Conservation (phyloP, 2,888 invertebrate species). For the Xanthorhoe designata region DNA sequence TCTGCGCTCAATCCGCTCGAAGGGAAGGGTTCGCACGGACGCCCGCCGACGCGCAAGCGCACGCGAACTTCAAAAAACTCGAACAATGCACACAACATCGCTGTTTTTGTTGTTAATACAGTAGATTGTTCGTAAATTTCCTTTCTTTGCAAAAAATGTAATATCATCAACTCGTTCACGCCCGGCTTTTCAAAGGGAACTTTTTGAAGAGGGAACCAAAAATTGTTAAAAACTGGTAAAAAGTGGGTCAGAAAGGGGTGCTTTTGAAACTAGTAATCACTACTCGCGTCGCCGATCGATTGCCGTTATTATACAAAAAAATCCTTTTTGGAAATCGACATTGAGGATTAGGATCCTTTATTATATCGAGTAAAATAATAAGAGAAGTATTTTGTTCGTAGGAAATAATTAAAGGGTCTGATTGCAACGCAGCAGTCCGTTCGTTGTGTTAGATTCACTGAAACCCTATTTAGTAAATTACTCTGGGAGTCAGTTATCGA, state of each 20-base stretch:
- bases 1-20: slow-evolving; percentile 72
- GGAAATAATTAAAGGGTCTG: slow-evolving; percentile 58
- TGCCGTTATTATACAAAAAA: slow-evolving; percentile 82
- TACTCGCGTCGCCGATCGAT: slow-evolving; percentile 78
- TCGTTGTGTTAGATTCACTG: slow-evolving; percentile 4
- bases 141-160: slow-evolving; percentile 80
- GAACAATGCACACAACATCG: slow-evolving; percentile 78
- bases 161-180: slow-evolving; percentile 86
- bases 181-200: slow-evolving; percentile 83
- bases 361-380: slow-evolving; percentile 66
- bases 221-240: slow-evolving; percentile 83
- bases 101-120: slow-evolving; percentile 84
- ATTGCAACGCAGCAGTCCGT: slow-evolving; percentile 22
- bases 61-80: slow-evolving; percentile 82
- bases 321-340: slow-evolving; percentile 67
- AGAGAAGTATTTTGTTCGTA: slow-evolving; percentile 57
- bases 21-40: slow-evolving; percentile 80
- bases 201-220: slow-evolving; percentile 79
- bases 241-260: slow-evolving; percentile 86
- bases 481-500: not conserved
- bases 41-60: slow-evolving; percentile 84
- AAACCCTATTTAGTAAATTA: slow-evolving; percentile 4
- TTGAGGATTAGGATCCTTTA: slow-evolving; percentile 73
- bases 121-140: slow-evolving; percentile 84
- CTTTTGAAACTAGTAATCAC: slow-evolving; percentile 84